Conservation (phyloP, 1,140 invertebrate species). For the Drosophila melanogaster region Release_6_plus_ISO1_MT NC_004354.4:19216501-19217000, state of each 20-base stretch:
- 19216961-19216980: background rate
- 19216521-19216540: too few species aligned
- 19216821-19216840: background rate
- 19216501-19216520: background rate
- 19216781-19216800: constrained; percentile 35
- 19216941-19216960: background rate
- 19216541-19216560: background rate
- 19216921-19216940: constrained; percentile 14
- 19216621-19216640: constrained; percentile 9
- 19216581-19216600: constrained; percentile 18
- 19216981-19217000: background rate
- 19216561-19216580: constrained; percentile 27
- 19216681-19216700: constrained; percentile 69
- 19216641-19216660: constrained; percentile 20
- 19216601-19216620: constrained; percentile 12
- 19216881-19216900: constrained; percentile 6
- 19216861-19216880: constrained; percentile 3
- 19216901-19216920: constrained; percentile 7
- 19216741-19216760: constrained; percentile 18
- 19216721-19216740: constrained; percentile 35
- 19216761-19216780: constrained; percentile 25
- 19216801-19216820: constrained; percentile 30
- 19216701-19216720: constrained; percentile 54
- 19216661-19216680: constrained; percentile 33
- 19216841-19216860: constrained; percentile 32